Base-by-base conservation (phyloP, 2,113 vertebrate genomes). In the Alligator sinensis region DNA sequence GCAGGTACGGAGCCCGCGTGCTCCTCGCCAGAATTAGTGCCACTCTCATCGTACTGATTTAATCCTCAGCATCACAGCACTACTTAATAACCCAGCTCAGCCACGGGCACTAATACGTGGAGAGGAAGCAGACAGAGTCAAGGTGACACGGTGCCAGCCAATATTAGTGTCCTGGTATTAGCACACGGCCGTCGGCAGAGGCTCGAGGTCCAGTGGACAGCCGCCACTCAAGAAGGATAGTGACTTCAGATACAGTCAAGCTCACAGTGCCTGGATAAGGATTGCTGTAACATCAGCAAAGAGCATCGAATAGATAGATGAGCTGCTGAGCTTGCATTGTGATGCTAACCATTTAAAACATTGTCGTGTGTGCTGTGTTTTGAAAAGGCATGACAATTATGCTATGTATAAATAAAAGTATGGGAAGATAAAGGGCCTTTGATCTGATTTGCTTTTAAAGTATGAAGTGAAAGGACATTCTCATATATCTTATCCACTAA, bases 381-480 rank as follows among this genome's bases (percentile, higher is more conserved):
- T 86, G 85, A 89, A 95, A 95, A 88, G 64, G 74, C 95, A 94
- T 84, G 93, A 55, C 75, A 93, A 90, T 66, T 88, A 92, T 66
- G 54, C 79, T 75, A 57, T 80, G 88, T 59, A 86, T 34, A 87
- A 95, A 87, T 91, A 92, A 87, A 94, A 96, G 78, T 90, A 93
- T 22, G 94, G 90, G 30, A 77, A 92, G 94, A 96, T 93, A 96
- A 97, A 94, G 82, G 0, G 74, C 25, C 86, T 97, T 96, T 96
- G 90, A 97, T 96, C 80, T 79, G 80, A 76, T 60, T 90, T 88
- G 92, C 95, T 88, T 93, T 93, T 97, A 92, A 97, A 97, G 84
- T 84, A 84, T 87, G 80, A 97, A 96, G 97, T 79, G 94, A 94
- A 97, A 96, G 89, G 95, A 96, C 95, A 85, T 96, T 96, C 95